phyloP scores from a whole-genome alignment of 2,113 vertebrate species.

The Anguilla japonica region DNA sequence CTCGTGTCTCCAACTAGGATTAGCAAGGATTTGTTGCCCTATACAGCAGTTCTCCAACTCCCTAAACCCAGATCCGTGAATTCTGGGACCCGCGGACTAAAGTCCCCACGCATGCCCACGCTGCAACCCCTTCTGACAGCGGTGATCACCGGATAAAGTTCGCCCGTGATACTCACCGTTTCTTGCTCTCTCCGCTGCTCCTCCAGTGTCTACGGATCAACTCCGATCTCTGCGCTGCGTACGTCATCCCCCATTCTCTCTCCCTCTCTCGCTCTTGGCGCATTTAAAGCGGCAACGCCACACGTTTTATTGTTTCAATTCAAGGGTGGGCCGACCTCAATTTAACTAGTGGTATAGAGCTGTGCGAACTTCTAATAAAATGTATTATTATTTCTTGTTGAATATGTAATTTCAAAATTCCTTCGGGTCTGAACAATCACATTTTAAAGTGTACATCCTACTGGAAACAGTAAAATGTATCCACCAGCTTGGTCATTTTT shows the following conservation, averaged over 20 bases:
- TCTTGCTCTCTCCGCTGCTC: slow-evolving; percentile 68
- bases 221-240: slow-evolving; percentile 59
- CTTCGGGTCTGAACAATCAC: background rate
- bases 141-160: slow-evolving; percentile 51
- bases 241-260: slow-evolving; percentile 60
- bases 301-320: slow-evolving; percentile 28
- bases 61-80: background rate
- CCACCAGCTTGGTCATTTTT: no score
- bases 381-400: no score
- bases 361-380: no score
- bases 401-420: background rate
- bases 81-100: background rate
- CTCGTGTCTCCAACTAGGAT: slow-evolving; percentile 6
- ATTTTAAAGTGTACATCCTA: no score
- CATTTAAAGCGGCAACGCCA: slow-evolving; percentile 68
- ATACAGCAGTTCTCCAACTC: background rate
- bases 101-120: background rate
- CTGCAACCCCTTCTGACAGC: slow-evolving; percentile 30
- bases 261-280: slow-evolving; percentile 52
- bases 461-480: no score
- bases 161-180: slow-evolving; percentile 63
- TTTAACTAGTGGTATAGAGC: no score
- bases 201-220: slow-evolving; percentile 61
- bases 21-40: background rate
- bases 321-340: slow-evolving; percentile 40